phyloP scores from a whole-genome alignment of 2,888 invertebrate genomes.

The Drosophila recens region DNA sequence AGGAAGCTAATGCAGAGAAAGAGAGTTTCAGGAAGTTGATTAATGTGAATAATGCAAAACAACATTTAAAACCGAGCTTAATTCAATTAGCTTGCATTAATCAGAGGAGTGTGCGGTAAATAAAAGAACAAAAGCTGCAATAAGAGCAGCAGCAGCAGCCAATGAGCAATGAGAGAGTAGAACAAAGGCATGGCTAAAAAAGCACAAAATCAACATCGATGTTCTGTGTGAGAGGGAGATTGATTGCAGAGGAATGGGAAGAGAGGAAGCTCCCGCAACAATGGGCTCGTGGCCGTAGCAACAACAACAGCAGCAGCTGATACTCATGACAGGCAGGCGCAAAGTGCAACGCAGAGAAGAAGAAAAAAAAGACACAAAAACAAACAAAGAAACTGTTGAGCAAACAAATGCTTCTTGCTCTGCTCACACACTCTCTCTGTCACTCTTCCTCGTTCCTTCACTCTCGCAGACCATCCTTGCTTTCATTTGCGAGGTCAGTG shows the following conservation, averaged over 20 bases:
- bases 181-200: constrained; percentile 52
- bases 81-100: constrained; percentile 65
- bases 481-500: not conserved
- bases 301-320: constrained; percentile 29
- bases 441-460: not conserved
- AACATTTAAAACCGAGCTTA: constrained; percentile 52
- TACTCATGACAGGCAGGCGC: constrained; percentile 56
- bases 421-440: constrained; percentile 4
- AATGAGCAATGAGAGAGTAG: constrained; percentile 37
- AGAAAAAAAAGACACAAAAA: constrained; percentile 23
- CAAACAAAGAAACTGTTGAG: constrained; percentile 53
- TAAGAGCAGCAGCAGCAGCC: constrained; percentile 36
- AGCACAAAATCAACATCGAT: constrained; percentile 5
- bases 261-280: constrained; percentile 7
- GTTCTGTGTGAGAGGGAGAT: constrained; percentile 9
- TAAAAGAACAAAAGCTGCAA: constrained; percentile 57
- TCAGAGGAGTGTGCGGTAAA: constrained; percentile 45
- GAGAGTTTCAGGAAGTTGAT: constrained; percentile 44
- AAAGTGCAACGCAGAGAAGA: constrained; percentile 47
- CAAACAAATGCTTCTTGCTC: constrained; percentile 22
- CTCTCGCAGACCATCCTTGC: not conserved
- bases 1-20: constrained; percentile 37
- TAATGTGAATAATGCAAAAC: constrained; percentile 52
- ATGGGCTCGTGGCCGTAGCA: constrained; percentile 42
- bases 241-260: constrained; percentile 24